Evolutionary conservation across 1,140 invertebrate genomes (phyloP).

Genomic region (Cryptotermes secundus): DNA sequence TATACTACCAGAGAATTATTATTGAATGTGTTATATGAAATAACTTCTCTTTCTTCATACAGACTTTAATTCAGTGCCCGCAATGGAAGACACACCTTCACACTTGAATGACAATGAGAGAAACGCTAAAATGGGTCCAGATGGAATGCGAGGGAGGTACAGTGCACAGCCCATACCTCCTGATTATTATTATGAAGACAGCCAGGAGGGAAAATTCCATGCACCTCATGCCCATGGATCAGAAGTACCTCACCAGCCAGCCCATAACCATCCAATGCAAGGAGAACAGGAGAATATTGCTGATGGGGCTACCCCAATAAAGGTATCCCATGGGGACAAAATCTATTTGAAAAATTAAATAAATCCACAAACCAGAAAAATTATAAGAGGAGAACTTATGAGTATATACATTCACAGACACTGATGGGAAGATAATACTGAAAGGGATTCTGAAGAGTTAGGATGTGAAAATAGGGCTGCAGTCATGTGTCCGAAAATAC

Average conservation of each 20-base stretch:
- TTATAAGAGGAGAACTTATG: no score
- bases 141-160: neutral
- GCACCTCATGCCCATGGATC: neutral
- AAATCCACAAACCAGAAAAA: no score
- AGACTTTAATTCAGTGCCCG: neutral
- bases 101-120: neutral
- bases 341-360: no score
- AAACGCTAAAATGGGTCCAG: neutral
- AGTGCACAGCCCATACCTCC: conserved; percentile 16
- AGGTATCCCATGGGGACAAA: neutral
- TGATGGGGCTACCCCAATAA: neutral
- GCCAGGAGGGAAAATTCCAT: conserved; percentile 25
- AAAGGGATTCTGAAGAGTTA: no score
- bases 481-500: no score
- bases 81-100: neutral
- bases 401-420: no score
- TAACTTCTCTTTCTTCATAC: neutral
- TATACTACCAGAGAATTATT: no score
- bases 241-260: neutral
- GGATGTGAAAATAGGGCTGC: no score
- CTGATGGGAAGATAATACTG: no score
- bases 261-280: neutral
- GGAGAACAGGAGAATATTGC: neutral
- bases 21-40: neutral
- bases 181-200: conserved; percentile 35